Base-by-base conservation (phyloP, 1,140 invertebrate genomes). In the Leptinotarsa texana region DNA sequence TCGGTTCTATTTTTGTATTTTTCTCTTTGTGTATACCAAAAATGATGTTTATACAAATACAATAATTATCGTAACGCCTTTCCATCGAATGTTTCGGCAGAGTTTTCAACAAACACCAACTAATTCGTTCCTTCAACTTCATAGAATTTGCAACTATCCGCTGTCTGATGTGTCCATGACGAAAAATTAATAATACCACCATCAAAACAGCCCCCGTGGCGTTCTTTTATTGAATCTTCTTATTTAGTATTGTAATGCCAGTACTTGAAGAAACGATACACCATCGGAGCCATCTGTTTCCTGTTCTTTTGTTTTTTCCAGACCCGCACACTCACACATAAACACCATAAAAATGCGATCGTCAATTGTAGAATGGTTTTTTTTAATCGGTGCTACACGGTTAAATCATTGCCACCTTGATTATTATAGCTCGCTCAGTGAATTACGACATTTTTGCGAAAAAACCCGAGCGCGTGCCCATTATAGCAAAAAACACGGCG, bases 141-240 rank as follows among this genome's bases (percentile, higher is more conserved):
- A 11, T 8, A 42, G 8, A 57, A n/a, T 57, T 57, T 57, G n/a
- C 15, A 15, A 57, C 15, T 57, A 18, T 57, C 2, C 51, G n/a
- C 51, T 18, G 51, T 5, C 15, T 57, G n/a, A 57, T 57, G 51
- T 57, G 51, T 57, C 51, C 51, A 57, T 15, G n/a, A 57, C n/a
- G 17, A 57, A 57, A 57, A 57, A 57, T 57, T 57, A 57, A 57
- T 57, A 57, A 57, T 57, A 57, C 51, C 51, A 57, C 51, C 51
- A 57, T 57, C 51, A 18, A 57, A 57, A 57, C 51, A 15, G 51
- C 3, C n/a, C 51, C n/a, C n/a, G 51, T 57, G 17, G n/a, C n/a
- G 51, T 57, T 57, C 17, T 18, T 57, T 15, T 57, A 57, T 57
- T 18, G 51, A 57, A 57, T 57, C 51, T 57, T 57, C 51, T 18